Evolutionary conservation across 2,113 vertebrate genomes (phyloP).

Genomic region (Nannobrachium achirus): DNA sequence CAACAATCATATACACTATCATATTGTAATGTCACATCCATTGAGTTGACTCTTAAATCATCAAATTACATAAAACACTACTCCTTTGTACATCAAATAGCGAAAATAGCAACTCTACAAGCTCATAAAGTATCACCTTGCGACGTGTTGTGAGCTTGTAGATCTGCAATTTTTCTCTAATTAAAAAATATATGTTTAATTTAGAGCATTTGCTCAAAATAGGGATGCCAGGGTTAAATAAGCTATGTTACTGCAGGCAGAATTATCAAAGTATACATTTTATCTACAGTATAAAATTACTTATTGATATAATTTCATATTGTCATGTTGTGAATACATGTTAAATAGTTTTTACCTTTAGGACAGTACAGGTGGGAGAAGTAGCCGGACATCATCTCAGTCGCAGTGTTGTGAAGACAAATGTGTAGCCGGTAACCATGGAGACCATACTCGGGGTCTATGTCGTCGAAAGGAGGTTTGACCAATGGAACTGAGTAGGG

Average conservation of each 20-base stretch:
- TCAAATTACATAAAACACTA: no score
- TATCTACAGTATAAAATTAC: no score
- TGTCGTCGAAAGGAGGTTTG: constrained; percentile 78
- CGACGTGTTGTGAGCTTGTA: no score
- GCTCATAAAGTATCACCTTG: no score
- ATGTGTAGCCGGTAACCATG: constrained; percentile 87
- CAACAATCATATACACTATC: neutral
- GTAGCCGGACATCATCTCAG: constrained; percentile 79
- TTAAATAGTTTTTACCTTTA: constrained; percentile 81
- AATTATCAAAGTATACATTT: neutral
- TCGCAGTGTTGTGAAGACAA: constrained; percentile 79
- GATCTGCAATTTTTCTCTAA: no score
- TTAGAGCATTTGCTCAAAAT: neutral
- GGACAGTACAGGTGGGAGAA: constrained; percentile 83
- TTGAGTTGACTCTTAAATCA: neutral
- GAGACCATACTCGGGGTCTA: constrained; percentile 86
- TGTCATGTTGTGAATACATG: neutral
- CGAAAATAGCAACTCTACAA: no score
- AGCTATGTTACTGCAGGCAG: neutral
- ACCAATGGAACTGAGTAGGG: constrained; percentile 64
- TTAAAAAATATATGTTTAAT: no score
- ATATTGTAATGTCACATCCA: neutral
- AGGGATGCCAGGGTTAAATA: neutral
- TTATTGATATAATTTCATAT: neutral
- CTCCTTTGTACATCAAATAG: no score